Percentiles rank a stretch among this genome's conserved stretches.
These are phyloP conservation scores for Cladopsammia gracilis DNA, from an alignment of 64 coral and sea anemone genomes.

Conservation along the genomic window DNA sequence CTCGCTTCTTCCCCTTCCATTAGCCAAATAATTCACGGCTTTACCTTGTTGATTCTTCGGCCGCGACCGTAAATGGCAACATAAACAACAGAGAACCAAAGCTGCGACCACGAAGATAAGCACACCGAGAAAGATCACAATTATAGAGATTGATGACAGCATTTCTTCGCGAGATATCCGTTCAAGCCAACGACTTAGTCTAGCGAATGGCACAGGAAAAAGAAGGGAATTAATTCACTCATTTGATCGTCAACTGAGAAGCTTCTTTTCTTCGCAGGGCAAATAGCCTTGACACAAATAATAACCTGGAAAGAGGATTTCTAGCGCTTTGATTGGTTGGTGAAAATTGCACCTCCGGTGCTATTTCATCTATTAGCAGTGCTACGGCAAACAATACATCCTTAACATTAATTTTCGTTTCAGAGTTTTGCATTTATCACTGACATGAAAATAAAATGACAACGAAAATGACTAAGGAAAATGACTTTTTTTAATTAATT, in stretches of 20 bases:
- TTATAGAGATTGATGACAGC: constrained; percentile 94
- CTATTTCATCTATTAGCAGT: neutral
- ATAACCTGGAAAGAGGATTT: neutral
- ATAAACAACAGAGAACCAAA: constrained; percentile 89
- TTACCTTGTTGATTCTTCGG: constrained; percentile 67
- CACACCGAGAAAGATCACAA: constrained; percentile 96
- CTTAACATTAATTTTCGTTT: neutral
- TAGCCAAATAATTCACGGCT: constrained; percentile 29
- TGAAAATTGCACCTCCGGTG: constrained; percentile 14
- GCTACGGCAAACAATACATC: neutral
- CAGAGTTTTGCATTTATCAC: neutral
- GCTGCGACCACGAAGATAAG: constrained; percentile 92
- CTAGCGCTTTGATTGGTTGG: constrained; percentile 25
- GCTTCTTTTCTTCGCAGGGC: neutral
- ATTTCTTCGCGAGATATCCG: constrained; percentile 1
- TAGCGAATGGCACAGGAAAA: constrained; percentile 15
- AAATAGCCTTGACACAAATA: constrained; percentile 2
- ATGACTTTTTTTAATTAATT: neutral
- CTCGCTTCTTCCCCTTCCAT: constrained; percentile 68
- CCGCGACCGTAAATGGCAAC: constrained; percentile 87
- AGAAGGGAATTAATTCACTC: neutral
- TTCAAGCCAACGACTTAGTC: neutral
- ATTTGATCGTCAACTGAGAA: neutral
- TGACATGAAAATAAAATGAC: neutral
- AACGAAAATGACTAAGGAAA: neutral